phyloP scores from a whole-genome alignment of 2,113 vertebrate species.

The Microtus montanus region DNA sequence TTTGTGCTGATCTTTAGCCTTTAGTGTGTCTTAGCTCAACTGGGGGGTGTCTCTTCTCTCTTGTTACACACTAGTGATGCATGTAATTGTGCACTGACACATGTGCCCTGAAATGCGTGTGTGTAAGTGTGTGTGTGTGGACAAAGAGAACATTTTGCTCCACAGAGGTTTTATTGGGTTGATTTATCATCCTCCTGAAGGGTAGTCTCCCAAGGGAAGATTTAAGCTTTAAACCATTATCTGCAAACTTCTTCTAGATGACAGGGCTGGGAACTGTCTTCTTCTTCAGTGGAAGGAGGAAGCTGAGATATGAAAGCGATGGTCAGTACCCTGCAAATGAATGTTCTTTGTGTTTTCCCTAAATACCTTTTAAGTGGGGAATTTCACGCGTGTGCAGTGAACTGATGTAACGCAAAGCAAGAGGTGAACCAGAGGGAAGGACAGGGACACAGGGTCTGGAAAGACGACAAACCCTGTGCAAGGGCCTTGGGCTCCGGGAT shows the following conservation, averaged over 20 bases:
- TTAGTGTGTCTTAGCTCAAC: background rate
- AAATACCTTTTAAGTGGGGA: background rate
- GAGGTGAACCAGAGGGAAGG: background rate
- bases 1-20: background rate
- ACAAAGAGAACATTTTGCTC: background rate
- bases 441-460: background rate
- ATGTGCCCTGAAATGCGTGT: background rate
- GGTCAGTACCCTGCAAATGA: background rate
- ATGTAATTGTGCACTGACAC: background rate
- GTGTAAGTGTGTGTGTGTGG: background rate
- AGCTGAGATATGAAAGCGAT: background rate
- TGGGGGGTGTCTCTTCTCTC: background rate
- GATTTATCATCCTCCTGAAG: background rate
- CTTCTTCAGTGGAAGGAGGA: background rate
- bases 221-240: background rate
- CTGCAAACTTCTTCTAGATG: background rate
- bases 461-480: background rate
- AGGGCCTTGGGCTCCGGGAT: background rate
- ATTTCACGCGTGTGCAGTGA: constrained; percentile 6
- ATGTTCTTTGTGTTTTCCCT: background rate
- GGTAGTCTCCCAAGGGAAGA: background rate
- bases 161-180: background rate
- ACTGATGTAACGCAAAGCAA: background rate
- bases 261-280: constrained; percentile 5
- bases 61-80: background rate